Conservation (phyloP, 2,888 invertebrate genomes). For the Gymnocheta viridis region DNA sequence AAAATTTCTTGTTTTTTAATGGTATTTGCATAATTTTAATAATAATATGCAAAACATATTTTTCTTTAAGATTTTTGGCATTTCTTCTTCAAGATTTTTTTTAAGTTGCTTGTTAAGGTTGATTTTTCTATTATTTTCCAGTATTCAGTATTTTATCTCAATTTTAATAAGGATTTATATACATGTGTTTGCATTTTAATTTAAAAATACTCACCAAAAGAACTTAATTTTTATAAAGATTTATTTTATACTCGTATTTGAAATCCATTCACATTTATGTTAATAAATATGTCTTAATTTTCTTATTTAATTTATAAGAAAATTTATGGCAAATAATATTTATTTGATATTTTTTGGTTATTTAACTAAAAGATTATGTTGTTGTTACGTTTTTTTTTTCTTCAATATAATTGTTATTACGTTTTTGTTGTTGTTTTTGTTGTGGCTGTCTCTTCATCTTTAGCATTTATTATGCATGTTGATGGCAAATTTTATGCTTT, state of each 20-base stretch:
- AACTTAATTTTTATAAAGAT: not conserved
- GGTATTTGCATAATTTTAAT: slow-evolving; percentile 67
- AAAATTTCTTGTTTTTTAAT: not conserved
- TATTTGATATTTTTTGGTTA: slow-evolving; percentile 24
- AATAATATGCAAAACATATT: slow-evolving; percentile 66
- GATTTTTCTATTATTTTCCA: not conserved
- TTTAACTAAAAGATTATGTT: slow-evolving; percentile 52
- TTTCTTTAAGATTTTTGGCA: slow-evolving; percentile 39
- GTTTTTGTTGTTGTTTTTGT: not conserved
- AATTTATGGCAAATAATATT: not conserved
- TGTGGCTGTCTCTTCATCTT: slow-evolving; percentile 7
- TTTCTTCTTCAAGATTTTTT: not conserved
- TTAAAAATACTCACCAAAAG: not conserved
- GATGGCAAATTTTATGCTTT: slow-evolving; percentile 63
- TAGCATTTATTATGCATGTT: slow-evolving; percentile 15
- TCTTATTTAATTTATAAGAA: slow-evolving; percentile 14
- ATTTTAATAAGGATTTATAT: slow-evolving; percentile 8
- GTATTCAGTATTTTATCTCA: not conserved
- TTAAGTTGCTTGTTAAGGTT: not conserved
- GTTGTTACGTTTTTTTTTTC: slow-evolving; percentile 4
- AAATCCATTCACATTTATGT: slow-evolving; percentile 4
- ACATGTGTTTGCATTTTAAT: not conserved
- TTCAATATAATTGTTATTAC: slow-evolving; percentile 32
- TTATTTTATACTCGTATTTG: not conserved
- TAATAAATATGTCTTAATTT: slow-evolving; percentile 27